phyloP scores from a whole-genome alignment of 2,888 invertebrate species.

The Aquatica leii region DNA sequence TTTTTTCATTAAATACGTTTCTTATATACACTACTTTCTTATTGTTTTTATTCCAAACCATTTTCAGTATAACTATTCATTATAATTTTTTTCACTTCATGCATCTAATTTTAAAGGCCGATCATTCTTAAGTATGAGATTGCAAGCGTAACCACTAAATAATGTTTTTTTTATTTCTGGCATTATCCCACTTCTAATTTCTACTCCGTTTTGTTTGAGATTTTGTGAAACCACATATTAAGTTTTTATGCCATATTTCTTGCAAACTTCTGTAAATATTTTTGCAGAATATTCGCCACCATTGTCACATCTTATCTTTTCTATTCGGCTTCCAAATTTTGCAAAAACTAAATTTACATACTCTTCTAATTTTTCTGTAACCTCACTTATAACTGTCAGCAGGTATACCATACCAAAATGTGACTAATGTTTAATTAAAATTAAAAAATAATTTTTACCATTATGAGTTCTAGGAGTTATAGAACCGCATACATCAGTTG shows the following conservation, averaged over 20 bases:
- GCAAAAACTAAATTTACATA: slow-evolving; percentile 2
- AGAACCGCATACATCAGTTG: background rate
- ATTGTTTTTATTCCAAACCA: background rate
- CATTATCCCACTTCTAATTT: background rate
- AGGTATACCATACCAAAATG: background rate
- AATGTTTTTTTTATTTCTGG: background rate
- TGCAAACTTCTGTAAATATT: background rate
- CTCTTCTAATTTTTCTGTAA: background rate
- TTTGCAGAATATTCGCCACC: background rate
- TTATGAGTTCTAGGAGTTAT: background rate
- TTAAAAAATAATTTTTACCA: background rate
- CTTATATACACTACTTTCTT: background rate
- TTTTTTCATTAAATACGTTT: background rate
- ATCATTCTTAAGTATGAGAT: background rate
- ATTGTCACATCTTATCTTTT: background rate
- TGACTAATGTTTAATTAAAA: background rate
- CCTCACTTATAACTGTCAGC: background rate
- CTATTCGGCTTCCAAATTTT: background rate
- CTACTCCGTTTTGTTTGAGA: background rate
- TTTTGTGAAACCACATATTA: background rate
- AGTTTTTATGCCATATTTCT: background rate
- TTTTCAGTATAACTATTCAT: slow-evolving; percentile 1
- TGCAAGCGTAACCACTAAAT: background rate
- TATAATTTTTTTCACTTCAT: background rate
- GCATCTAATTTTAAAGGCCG: background rate